Percentiles rank a stretch among this genome's conserved stretches.
phyloP scores from a whole-genome alignment of 2,113 vertebrate species.

The Varanus komodoensis region DNA sequence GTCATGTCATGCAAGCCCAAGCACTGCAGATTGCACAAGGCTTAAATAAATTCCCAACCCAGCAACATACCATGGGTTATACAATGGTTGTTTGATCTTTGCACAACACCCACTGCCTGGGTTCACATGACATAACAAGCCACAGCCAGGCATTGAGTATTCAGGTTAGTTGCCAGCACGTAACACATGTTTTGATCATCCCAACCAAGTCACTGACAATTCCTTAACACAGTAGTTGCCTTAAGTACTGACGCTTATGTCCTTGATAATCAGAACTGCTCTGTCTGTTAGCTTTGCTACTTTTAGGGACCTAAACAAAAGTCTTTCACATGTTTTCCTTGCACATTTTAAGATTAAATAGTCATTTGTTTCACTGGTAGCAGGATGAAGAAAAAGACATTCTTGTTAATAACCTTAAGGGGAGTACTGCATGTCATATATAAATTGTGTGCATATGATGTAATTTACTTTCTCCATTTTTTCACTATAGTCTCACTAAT shows the following conservation, averaged over 20 bases:
- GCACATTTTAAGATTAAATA: constrained; percentile 62
- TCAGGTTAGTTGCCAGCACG: too few relatives aligned
- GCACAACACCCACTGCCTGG: too few relatives aligned
- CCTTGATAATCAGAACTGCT: constrained; percentile 53
- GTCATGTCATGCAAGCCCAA: too few relatives aligned
- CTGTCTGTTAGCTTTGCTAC: constrained; percentile 54
- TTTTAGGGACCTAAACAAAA: constrained; percentile 2
- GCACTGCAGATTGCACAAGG: too few relatives aligned
- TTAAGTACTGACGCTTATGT: constrained; percentile 62
- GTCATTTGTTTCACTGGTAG: constrained; percentile 54
- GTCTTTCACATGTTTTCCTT: constrained; percentile 30
- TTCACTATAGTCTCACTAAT: constrained; percentile 51
- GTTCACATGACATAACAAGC: too few relatives aligned
- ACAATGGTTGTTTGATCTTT: too few relatives aligned
- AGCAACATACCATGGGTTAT: too few relatives aligned
- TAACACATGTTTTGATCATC: too few relatives aligned
- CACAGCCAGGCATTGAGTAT: too few relatives aligned
- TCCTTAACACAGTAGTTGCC: constrained; percentile 68
- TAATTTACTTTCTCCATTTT: constrained; percentile 63
- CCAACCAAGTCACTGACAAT: constrained; percentile 47
- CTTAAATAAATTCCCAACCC: too few relatives aligned
- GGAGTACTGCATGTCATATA: constrained; percentile 68
- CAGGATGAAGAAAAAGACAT: constrained; percentile 68
- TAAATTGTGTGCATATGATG: constrained; percentile 56
- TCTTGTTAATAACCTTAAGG: constrained; percentile 70